A percentile compares a stretch with the other conserved stretches of the same genome.
Conservation (phyloP, 2,888 invertebrate species). For the Tetranychus piercei region DNA sequence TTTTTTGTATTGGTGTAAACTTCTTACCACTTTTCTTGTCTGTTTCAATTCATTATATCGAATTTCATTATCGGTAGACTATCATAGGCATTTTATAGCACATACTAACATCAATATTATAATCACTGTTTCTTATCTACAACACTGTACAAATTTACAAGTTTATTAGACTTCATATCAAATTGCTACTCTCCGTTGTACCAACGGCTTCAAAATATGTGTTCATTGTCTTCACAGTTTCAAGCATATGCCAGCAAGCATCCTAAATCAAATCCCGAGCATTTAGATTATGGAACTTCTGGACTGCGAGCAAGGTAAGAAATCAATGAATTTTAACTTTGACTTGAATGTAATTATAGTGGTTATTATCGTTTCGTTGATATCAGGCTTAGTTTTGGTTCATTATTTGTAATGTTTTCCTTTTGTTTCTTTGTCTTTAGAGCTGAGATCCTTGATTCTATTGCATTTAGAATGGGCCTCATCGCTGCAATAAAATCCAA, state of each 20-base stretch:
- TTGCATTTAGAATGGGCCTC: slow-evolving; percentile 83
- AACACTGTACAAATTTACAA: too few species aligned
- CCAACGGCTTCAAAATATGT: neutral
- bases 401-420: neutral
- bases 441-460: slow-evolving; percentile 49
- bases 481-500: slow-evolving; percentile 73
- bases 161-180: too few species aligned
- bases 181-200: too few species aligned
- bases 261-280: neutral
- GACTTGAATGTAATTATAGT: neutral
- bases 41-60: neutral
- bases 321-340: neutral
- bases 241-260: slow-evolving; percentile 11
- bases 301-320: slow-evolving; percentile 37
- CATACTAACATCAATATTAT: neutral
- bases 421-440: slow-evolving; percentile 10
- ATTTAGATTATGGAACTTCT: slow-evolving; percentile 37
- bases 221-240: neutral
- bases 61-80: neutral
- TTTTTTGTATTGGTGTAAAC: neutral
- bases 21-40: neutral
- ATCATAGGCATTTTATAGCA: neutral
- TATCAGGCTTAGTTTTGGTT: neutral
- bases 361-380: neutral
- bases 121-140: too few species aligned